Evolutionary conservation across 2,888 invertebrate species (phyloP).

Genomic region (Tinea pellionella): DNA sequence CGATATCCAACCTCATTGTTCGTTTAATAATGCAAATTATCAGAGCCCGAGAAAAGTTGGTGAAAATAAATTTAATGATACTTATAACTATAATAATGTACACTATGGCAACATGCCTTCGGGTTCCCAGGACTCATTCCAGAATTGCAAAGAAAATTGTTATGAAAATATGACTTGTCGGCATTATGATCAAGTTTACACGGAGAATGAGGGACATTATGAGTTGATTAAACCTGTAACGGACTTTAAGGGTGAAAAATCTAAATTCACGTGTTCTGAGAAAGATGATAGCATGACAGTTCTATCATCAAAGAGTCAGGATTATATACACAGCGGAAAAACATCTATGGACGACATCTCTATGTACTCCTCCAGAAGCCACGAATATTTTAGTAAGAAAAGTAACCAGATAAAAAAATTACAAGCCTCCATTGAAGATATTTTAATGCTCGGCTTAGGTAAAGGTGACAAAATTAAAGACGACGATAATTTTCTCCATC

Average conservation of each 20-base stretch:
- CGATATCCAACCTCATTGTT: conserved; percentile 12
- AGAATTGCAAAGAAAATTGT: conserved; percentile 27
- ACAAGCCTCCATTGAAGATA: conserved; percentile 66
- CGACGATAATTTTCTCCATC: conserved; percentile 56
- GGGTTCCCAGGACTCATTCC: conserved; percentile 30
- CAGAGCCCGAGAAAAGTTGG: not conserved
- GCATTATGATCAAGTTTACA: conserved; percentile 56
- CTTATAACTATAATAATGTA: conserved; percentile 56
- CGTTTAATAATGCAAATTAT: conserved; percentile 2
- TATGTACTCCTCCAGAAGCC: conserved; percentile 69
- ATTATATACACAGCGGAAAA: conserved; percentile 19
- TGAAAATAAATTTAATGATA: conserved; percentile 38
- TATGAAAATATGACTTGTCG: conserved; percentile 6
- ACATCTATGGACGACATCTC: conserved; percentile 63
- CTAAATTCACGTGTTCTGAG: too few species aligned
- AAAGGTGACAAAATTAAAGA: conserved; percentile 26
- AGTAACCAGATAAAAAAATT: conserved; percentile 15
- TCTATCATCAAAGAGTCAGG: conserved; percentile 27
- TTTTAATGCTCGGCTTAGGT: conserved; percentile 31
- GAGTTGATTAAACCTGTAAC: conserved; percentile 43
- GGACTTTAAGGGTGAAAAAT: too few species aligned
- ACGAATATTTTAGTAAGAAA: conserved; percentile 34
- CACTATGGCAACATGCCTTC: conserved; percentile 44
- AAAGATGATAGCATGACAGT: conserved; percentile 69
- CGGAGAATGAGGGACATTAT: conserved; percentile 55